Evolutionary conservation across 2,888 invertebrate genomes (phyloP), one percentile per base, ranked within the genome.

Genomic region (Mellilla xanthometata): DNA sequence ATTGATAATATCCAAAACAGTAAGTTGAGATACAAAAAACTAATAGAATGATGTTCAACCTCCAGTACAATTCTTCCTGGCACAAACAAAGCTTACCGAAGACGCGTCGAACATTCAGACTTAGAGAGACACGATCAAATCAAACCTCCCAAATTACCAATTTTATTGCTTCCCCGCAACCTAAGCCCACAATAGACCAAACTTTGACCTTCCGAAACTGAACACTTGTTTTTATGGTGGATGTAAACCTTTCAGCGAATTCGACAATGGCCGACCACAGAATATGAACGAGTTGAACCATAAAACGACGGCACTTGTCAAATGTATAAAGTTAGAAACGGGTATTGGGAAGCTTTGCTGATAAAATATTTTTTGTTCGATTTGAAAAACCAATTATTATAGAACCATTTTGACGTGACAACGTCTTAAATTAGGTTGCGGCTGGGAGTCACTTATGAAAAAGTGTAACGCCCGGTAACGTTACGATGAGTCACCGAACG

Each of bases 261-360:
- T 70, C 62, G 69, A 74, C 72, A 76, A 78, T 75, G 72, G 72
- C 70, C 63, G 56, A 61, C 65, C 38, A 30, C 38, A 47, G 47
- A 47, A 36, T 39, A 42, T 29, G 10, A 41, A 26, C 29, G 23
- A 42, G 38, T 68, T 69, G 68, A 72, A 67, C 70, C 66, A 72
- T 81, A 80, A 82, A 82, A 73, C 67, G 68, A 58, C 58, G 58
- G 68, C 65, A 65, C 61, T 72, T 78, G 78, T 76, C 76, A 79
- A 79, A 77, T 73, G 72, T 72, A 74, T 74, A 80, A 58, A 55
- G 45, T 24, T 46, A 48, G 43, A 41, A 47, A 40, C 47, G 49
- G n/a, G n/a, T n/a, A 52, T 49, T 9, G 13, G 24, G n/a, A n/a
- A n/a, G 33, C 12, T 19, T 19, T 19, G 15, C 4, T 5, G 6